phyloP scores from a whole-genome alignment of 1,140 invertebrate species.

The Drosophila tristis region DNA sequence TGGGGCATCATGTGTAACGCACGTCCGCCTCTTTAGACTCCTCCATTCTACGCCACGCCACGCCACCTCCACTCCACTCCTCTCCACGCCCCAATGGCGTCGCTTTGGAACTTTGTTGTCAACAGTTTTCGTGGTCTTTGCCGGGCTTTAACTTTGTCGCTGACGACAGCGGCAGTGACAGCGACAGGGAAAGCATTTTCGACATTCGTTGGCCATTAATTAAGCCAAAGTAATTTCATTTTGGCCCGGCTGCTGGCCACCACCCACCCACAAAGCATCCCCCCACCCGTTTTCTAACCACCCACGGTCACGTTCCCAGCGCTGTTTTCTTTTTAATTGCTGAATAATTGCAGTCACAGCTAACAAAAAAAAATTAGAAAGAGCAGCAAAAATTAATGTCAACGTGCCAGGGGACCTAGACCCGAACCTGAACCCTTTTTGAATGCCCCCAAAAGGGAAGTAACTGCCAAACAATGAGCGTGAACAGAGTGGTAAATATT shows the following conservation, averaged over 20 bases:
- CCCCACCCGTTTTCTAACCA: neutral
- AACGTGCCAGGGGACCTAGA: conserved; percentile 2
- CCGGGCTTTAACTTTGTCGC: conserved; percentile 62
- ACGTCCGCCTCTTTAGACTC: conserved; percentile 35
- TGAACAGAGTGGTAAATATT: neutral
- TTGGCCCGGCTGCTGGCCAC: conserved; percentile 14
- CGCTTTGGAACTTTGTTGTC: conserved; percentile 69
- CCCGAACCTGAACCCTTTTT: conserved; percentile 3
- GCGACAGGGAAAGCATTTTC: conserved; percentile 39
- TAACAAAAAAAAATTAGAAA: neutral
- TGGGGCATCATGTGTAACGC: conserved; percentile 50
- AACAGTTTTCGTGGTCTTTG: conserved; percentile 71
- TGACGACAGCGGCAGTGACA: conserved; percentile 19
- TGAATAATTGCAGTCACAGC: conserved; percentile 59
- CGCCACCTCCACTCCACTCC: neutral
- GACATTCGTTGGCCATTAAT: conserved; percentile 75
- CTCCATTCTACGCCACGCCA: conserved; percentile 23
- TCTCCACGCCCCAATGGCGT: conserved; percentile 15
- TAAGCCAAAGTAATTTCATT: conserved; percentile 73
- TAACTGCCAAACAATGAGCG: conserved; percentile 5
- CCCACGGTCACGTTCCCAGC: conserved; percentile 8
- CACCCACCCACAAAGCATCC: neutral
- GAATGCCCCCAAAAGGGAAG: conserved; percentile 23
- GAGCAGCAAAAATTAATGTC: conserved; percentile 22
- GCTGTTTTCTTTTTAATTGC: conserved; percentile 73